Evolutionary conservation across 1,140 invertebrate species (phyloP).

Genomic region (Onthophagus taurus): DNA sequence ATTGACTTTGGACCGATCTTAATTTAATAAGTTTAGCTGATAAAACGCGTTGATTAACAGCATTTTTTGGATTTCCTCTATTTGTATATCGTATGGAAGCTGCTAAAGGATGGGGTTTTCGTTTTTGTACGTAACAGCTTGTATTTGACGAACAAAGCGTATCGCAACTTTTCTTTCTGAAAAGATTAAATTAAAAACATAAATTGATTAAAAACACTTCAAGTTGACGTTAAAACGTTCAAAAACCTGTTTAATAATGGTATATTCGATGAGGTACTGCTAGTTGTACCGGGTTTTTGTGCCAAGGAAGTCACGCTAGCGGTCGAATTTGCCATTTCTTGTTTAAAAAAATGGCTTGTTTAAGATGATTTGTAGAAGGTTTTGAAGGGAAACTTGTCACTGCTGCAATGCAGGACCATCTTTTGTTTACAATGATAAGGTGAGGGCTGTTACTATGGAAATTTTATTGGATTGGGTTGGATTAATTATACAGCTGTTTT

Average conservation of each 20-base stretch:
- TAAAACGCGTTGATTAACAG: conserved; percentile 56
- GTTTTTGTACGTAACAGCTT: conserved; percentile 32
- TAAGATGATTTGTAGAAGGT: conserved; percentile 7
- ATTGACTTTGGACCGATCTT: conserved; percentile 67
- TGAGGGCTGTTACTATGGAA: no score
- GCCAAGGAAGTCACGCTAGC: not conserved
- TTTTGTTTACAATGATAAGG: no score
- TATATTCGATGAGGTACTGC: no score
- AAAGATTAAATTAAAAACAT: conserved; percentile 13
- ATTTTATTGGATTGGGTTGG: no score
- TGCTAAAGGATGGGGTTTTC: conserved; percentile 34
- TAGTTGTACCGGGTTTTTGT: conserved; percentile 8
- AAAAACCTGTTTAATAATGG: no score
- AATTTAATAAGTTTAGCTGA: conserved; percentile 65
- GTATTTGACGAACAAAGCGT: conserved; percentile 34
- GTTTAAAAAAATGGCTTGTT: conserved; percentile 4
- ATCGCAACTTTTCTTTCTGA: conserved; percentile 30
- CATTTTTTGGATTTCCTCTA: conserved; percentile 19
- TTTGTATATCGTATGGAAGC: conserved; percentile 15
- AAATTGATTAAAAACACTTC: conserved; percentile 6
- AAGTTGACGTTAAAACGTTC: conserved; percentile 1
- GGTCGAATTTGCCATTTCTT: conserved; percentile 9
- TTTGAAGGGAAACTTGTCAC: not conserved
- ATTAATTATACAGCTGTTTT: no score
- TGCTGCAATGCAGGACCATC: conserved; percentile 13